Conservation (phyloP, 2,113 vertebrate genomes). For the Thalassarche chlororhynchos region DNA sequence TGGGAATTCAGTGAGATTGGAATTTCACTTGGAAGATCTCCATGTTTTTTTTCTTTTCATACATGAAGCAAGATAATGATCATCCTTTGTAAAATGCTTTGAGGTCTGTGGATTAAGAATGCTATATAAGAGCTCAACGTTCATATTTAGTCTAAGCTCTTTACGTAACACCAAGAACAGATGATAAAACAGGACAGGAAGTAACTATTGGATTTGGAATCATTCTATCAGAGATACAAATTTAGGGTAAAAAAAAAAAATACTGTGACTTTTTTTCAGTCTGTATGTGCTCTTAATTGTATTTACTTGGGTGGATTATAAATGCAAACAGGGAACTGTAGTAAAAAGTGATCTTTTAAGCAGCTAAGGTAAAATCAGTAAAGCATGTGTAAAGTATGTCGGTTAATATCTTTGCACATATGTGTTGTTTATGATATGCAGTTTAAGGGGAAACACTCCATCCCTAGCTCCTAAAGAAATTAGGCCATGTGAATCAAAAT, state of each 20-base stretch:
- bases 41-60: background rate
- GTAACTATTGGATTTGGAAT: slow-evolving; percentile 1
- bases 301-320: no score
- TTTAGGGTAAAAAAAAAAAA: no score
- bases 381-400: no score
- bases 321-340: no score
- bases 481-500: background rate
- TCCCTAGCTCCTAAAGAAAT: background rate
- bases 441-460: no score
- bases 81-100: slow-evolving; percentile 42
- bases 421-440: no score
- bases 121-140: background rate
- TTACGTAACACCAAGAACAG: slow-evolving; percentile 53
- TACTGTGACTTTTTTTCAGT: no score
- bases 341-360: no score
- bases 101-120: slow-evolving; percentile 58
- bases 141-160: slow-evolving; percentile 51
- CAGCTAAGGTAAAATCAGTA: no score
- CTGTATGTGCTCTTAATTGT: no score
- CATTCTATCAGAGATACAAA: background rate
- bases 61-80: background rate
- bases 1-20: background rate
- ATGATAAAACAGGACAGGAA: slow-evolving; percentile 48
- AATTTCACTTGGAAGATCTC: background rate
- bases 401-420: no score